Evolutionary conservation across 2,797 vertebrate species (phyloP), one percentile per base, ranked within the genome.

Genomic region (Erpetoichthys calabaricus): DNA sequence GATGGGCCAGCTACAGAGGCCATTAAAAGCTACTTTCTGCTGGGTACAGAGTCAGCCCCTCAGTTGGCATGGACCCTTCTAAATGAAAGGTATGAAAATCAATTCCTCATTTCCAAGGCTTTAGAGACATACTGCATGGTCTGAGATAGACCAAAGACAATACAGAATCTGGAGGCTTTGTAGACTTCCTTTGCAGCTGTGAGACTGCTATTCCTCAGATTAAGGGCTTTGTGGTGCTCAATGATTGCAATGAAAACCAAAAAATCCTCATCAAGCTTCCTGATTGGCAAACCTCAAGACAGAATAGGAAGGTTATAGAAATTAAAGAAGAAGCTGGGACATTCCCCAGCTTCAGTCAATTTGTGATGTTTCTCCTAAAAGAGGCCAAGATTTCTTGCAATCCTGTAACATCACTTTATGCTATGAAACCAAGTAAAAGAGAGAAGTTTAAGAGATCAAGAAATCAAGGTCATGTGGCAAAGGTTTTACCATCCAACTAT

Each of bases 261-360:
- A 71, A 64, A 3, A 67, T 73, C 25, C 41, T 68, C 8, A 55
- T 60, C 2, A 70, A 69, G 51, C 51, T 70, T 55, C 64, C 67
- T 1, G 68, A 73, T 5, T 69, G 64, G 63, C 41, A 68, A 7
- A 45, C 49, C 0, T 58, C 51, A 2, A 73, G 58, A 4, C 73
- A 63, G 64, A 73, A 73, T 3, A 6, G 42, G 3, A 64, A 68
- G 8, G 58, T 63, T 7, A 57, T 62, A 1, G 57, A 69, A 56
- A 41, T 60, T 0, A 53, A 67, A 63, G 64, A 65, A 45, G 3
- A 59, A 4, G 70, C 1, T 0, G n/a, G 3, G 0, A 53, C 42
- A 0, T 67, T 71, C n/a, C 64, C 60, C 7, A 44, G 52, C 1
- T 72, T 71, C 8, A 68, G 25, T 25, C 25, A 25, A 1, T 72